Evolutionary conservation across 2,113 vertebrate species (phyloP).

Genomic region (Vicugna pacos): DNA sequence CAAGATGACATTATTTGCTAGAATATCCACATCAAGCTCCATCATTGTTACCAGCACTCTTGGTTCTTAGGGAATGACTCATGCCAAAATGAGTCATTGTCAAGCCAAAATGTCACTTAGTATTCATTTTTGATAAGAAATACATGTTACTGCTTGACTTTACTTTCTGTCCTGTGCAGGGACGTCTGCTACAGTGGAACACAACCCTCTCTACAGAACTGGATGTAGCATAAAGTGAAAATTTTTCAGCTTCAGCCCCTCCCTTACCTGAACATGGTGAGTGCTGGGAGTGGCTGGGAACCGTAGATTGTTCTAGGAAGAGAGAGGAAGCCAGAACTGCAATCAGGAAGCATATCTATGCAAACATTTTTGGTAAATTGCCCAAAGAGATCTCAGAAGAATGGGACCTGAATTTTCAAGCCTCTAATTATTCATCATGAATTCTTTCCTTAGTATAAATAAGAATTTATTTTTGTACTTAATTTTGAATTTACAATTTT

Average conservation of each 20-base stretch:
- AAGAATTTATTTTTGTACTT: not conserved
- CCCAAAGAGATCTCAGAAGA: not conserved
- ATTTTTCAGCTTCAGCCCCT: not conserved
- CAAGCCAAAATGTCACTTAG: not conserved
- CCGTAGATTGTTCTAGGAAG: not conserved
- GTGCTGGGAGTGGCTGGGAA: not conserved
- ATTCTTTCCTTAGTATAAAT: not conserved
- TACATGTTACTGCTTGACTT: not conserved
- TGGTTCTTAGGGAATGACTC: not conserved
- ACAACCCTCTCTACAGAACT: not conserved
- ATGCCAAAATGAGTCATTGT: no score
- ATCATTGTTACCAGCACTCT: not conserved
- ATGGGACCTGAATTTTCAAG: not conserved
- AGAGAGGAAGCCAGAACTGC: not conserved
- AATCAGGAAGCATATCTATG: not conserved
- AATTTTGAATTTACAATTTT: constrained; percentile 1
- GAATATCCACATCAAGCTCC: not conserved
- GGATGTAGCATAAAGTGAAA: not conserved
- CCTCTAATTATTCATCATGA: not conserved
- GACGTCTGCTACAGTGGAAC: not conserved
- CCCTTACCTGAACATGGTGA: not conserved
- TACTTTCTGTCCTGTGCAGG: not conserved
- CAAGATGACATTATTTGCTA: not conserved
- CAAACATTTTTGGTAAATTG: not conserved
- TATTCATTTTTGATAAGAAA: not conserved